Conservation (phyloP, 2,888 invertebrate species). For the Trichopoda pennipes region DNA sequence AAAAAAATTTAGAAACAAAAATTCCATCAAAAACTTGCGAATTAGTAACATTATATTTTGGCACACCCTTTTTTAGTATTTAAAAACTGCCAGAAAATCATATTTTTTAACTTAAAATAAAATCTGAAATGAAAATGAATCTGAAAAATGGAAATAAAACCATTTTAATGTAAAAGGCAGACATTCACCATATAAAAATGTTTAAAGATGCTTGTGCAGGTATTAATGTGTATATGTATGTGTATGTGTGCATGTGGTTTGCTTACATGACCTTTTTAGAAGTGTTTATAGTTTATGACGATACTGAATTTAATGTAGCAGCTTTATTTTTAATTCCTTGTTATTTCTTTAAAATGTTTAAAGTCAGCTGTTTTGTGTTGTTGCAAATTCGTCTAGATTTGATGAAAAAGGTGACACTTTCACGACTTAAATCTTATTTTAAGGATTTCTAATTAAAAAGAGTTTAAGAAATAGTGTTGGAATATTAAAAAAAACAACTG, state of each 20-base stretch:
- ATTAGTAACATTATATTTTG: no score
- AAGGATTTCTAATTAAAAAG: no score
- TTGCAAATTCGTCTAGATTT: background rate
- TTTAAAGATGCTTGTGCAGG: background rate
- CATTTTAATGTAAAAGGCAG: background rate
- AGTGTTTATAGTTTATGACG: background rate
- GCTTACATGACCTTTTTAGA: slow-evolving; percentile 28
- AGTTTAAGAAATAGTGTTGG: no score
- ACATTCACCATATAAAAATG: background rate
- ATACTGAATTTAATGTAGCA: background rate
- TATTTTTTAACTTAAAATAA: slow-evolving; percentile 9
- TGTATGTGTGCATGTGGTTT: background rate
- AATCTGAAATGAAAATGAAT: background rate
- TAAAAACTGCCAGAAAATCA: slow-evolving; percentile 13
- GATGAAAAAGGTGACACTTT: no score
- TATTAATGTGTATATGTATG: no score
- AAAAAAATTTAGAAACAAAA: no score
- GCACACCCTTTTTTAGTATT: background rate
- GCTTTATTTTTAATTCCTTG: slow-evolving; percentile 32
- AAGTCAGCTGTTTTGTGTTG: background rate
- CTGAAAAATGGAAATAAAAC: background rate
- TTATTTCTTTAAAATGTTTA: background rate
- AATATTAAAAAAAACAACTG: no score
- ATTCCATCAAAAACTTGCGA: no score
- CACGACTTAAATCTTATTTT: no score